Evolutionary conservation across 2,797 vertebrate genomes (phyloP).

Genomic region (Botia kubotai): DNA sequence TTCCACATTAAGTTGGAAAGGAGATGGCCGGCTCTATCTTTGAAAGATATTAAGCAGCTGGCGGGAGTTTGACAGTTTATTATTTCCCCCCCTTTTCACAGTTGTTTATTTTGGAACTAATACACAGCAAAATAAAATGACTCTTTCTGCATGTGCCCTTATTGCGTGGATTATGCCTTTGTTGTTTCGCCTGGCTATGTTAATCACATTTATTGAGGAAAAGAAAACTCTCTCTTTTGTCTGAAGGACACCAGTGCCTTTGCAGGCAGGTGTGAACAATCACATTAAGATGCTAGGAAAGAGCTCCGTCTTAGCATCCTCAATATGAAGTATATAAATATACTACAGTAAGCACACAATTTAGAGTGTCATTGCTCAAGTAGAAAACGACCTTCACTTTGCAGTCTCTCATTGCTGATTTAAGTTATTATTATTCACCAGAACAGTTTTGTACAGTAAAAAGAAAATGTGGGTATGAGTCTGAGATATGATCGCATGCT

Average conservation of each 20-base stretch:
- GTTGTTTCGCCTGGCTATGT: constrained; percentile 65
- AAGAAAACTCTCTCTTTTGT: constrained; percentile 56
- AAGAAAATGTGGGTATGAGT: no score
- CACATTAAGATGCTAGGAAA: constrained; percentile 70
- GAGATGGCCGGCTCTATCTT: constrained; percentile 9
- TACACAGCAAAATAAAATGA: constrained; percentile 49
- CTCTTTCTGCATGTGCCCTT: constrained; percentile 55
- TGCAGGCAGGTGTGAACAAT: constrained; percentile 75
- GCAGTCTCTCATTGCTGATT: constrained; percentile 8
- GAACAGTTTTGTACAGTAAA: background rate
- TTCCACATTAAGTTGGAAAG: constrained; percentile 20
- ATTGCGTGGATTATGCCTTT: constrained; percentile 65
- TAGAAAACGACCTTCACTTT: constrained; percentile 59
- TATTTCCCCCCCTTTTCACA: constrained; percentile 2
- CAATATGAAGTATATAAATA: constrained; percentile 62
- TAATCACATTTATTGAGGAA: constrained; percentile 73
- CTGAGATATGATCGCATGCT: background rate
- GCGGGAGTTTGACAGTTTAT: constrained; percentile 22
- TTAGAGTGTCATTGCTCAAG: constrained; percentile 58
- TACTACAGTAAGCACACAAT: constrained; percentile 61
- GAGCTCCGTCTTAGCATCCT: constrained; percentile 69
- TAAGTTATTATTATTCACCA: constrained; percentile 5
- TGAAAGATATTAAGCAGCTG: constrained; percentile 18
- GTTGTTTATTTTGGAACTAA: constrained; percentile 44
- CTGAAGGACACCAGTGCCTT: constrained; percentile 69